Evolutionary conservation across 2,113 vertebrate genomes (phyloP), one percentile per base, ranked within the genome.

Genomic region (Macrotus californicus): DNA sequence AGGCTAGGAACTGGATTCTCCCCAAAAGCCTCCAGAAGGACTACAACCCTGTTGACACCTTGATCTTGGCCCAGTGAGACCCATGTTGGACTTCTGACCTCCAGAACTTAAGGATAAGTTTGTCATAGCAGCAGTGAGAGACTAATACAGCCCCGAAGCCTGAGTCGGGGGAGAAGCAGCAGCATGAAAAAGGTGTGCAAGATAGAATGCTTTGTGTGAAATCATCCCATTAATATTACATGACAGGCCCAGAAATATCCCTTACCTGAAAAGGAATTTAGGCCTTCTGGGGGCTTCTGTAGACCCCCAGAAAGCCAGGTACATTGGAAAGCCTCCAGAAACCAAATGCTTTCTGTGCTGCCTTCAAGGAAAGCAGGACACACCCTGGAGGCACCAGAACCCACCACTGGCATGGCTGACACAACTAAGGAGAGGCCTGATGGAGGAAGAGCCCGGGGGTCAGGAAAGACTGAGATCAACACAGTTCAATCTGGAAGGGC

Each of bases 61-160:
- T 36, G 3, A 15, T 84, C 22, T 36, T 34, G 52, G 22, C 56
- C 80, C 31, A 52, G 31, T 50, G n/a, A 36, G 14, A 31, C 73
- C 84, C 4, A 0, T 39, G 4, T 48, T 59, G 41, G 7, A 43
- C 31, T 50, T 80, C 29, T 0, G 0, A 19, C 22, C 10, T 22
- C 39, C 39, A 41, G 26, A 94, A 89, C 21, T 2, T 0, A 72
- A 81, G 75, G 79, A 6, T 26, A 43, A 66, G 26, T 43, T 48
- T 69, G 36, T 67, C 43, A 31, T 3, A 54, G 18, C 10, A 7
- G 66, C 48, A 41, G 13, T 22, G 15, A 39, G 22, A 79, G 4
- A 61, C 54, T 72, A 14, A 26, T 7, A 6, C 36, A 64, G 31
- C n/a, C 83, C 41, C 19, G 6, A 18, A 31, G 39, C 22, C 70